These are phyloP conservation scores for Drosophila triauraria DNA, from an alignment of 1,140 invertebrate species.

Conservation along the genomic window DNA sequence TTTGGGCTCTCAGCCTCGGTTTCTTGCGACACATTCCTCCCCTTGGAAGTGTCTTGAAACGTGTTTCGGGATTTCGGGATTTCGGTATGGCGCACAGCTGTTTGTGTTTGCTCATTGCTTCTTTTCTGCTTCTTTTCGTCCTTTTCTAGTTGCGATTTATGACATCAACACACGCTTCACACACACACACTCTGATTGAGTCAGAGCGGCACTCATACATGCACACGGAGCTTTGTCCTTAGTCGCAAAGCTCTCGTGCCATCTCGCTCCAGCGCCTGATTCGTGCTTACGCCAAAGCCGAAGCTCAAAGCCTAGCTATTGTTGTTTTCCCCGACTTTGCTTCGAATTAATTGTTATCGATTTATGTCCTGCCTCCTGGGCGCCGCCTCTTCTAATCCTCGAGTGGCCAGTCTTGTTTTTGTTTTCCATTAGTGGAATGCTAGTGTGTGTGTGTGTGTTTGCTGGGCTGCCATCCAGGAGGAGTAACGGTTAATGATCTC, in stretches of 20 bases:
- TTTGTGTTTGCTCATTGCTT: slow-evolving; percentile 39
- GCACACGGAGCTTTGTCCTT: slow-evolving; percentile 61
- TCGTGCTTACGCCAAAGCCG: slow-evolving; percentile 49
- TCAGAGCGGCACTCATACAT: slow-evolving; percentile 12
- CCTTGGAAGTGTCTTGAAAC: slow-evolving; percentile 58
- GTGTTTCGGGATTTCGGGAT: slow-evolving; percentile 62
- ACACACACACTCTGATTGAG: slow-evolving; percentile 18
- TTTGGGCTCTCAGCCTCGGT: slow-evolving; percentile 31
- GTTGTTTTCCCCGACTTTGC: slow-evolving; percentile 23
- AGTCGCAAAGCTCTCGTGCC: slow-evolving; percentile 51
- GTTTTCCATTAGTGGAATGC: background rate
- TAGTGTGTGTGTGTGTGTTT: background rate
- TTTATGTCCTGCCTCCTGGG: slow-evolving; percentile 34
- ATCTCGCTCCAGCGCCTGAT: slow-evolving; percentile 47
- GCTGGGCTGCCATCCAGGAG: background rate
- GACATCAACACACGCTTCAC: slow-evolving; percentile 75
- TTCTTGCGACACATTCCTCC: slow-evolving; percentile 52
- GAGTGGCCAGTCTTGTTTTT: background rate
- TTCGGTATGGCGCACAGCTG: slow-evolving; percentile 41
- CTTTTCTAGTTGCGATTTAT: slow-evolving; percentile 50
- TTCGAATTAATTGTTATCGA: slow-evolving; percentile 67
- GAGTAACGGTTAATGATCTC: slow-evolving; percentile 15
- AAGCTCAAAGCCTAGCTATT: slow-evolving; percentile 14
- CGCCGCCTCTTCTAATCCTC: background rate
- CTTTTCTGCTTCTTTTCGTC: background rate